These are phyloP conservation scores for Ooceraea biroi DNA, from an alignment of 1,140 invertebrate genomes.

Conservation along the genomic window DNA sequence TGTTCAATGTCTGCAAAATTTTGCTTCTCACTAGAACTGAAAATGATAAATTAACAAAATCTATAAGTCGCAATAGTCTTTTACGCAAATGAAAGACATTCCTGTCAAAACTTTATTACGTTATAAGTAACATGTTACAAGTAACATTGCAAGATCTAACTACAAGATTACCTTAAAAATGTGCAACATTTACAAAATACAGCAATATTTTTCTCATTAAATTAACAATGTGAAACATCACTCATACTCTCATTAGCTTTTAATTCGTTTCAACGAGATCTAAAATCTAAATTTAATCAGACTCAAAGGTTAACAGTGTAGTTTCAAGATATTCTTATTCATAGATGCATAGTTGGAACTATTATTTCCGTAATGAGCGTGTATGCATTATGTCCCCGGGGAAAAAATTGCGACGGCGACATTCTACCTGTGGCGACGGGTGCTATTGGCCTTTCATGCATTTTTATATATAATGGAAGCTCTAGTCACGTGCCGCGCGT, in stretches of 20 bases:
- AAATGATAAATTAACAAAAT: slow-evolving; percentile 38
- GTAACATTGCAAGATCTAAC: too few relatives aligned
- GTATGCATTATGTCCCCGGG: background rate
- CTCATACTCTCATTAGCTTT: too few relatives aligned
- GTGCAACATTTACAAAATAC: too few relatives aligned
- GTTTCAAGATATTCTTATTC: background rate
- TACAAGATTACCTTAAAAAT: too few relatives aligned
- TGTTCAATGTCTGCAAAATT: slow-evolving; percentile 78
- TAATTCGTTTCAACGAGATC: background rate
- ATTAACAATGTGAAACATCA: too few relatives aligned
- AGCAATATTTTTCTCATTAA: too few relatives aligned
- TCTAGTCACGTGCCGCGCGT: slow-evolving; percentile 24
- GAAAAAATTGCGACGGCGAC: slow-evolving; percentile 9
- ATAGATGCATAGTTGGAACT: slow-evolving; percentile 6
- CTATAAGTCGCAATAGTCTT: background rate
- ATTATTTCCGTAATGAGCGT: slow-evolving; percentile 21
- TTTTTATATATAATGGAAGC: slow-evolving; percentile 38
- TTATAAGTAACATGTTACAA: too few relatives aligned
- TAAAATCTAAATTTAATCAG: background rate
- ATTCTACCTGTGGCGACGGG: slow-evolving; percentile 6
- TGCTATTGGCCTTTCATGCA: slow-evolving; percentile 33
- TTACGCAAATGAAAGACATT: background rate
- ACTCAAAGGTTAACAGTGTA: background rate
- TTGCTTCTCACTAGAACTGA: slow-evolving; percentile 77
- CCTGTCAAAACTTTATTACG: background rate